Evolutionary conservation across 2,797 vertebrate genomes (phyloP).

Genomic region (Anas bahamensis): DNA sequence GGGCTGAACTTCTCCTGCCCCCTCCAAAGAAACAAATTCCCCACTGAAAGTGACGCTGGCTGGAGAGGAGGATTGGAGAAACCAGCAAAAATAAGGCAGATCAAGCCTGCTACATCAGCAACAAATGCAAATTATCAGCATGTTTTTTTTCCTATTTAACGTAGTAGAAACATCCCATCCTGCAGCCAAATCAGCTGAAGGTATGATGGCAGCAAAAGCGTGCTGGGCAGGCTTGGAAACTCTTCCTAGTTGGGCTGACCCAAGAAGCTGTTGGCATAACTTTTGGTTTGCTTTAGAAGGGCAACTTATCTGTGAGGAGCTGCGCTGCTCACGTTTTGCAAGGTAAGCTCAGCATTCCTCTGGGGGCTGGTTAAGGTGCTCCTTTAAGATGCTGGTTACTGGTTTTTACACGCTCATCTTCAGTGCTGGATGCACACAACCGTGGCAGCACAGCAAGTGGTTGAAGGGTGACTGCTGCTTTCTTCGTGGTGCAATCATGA

Average conservation of each 20-base stretch:
- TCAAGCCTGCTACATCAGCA: not conserved
- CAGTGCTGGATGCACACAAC: not conserved
- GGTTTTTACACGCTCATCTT: accelerated
- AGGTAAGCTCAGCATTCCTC: not conserved
- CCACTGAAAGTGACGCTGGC: not conserved
- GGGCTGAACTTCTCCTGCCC: not conserved
- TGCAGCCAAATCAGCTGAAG: not conserved
- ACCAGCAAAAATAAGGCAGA: not conserved
- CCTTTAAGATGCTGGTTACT: accelerated
- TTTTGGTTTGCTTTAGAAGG: not conserved
- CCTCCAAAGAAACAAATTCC: not conserved
- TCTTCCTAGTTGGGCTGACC: not conserved
- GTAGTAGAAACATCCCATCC: not conserved
- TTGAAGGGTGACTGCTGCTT: not conserved
- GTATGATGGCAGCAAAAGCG: not conserved
- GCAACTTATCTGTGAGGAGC: not conserved
- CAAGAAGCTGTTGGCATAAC: not conserved
- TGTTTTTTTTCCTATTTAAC: not conserved
- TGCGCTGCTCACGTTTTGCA: accelerated
- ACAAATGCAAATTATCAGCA: not conserved
- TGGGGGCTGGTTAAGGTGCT: not conserved
- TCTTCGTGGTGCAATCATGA: not conserved
- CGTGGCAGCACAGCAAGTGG: not conserved
- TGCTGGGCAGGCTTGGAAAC: not conserved
- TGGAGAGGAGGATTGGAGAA: not conserved